Conservation (phyloP, 2,113 vertebrate species). For the Petrocephalus zakoni region DNA sequence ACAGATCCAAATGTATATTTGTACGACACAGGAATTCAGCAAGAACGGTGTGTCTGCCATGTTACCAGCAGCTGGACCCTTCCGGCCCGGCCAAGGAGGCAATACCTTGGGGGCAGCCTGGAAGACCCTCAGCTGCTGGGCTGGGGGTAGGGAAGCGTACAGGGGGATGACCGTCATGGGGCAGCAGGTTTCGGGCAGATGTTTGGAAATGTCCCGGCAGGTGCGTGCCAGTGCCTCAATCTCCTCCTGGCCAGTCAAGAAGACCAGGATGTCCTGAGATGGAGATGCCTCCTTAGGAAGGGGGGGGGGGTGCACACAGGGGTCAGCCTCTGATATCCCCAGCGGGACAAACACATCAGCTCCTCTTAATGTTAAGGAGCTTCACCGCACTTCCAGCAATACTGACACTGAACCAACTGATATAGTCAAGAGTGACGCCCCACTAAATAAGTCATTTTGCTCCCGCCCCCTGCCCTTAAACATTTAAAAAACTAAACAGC, state of each 20-base stretch:
- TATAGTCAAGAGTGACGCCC: neutral
- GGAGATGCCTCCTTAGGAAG: slow-evolving; percentile 73
- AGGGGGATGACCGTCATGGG: slow-evolving; percentile 78
- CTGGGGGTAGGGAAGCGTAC: slow-evolving; percentile 85
- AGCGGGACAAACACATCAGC: neutral
- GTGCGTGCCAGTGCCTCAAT: slow-evolving; percentile 92
- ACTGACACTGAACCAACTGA: neutral
- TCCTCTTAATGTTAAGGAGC: neutral
- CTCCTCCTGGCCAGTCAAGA: slow-evolving; percentile 96
- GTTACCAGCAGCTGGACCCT: neutral
- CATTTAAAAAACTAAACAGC: neutral
- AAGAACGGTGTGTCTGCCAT: neutral
- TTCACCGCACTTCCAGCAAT: neutral
- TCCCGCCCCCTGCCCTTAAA: neutral
- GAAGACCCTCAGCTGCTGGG: slow-evolving; percentile 86
- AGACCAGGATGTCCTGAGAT: slow-evolving; percentile 87
- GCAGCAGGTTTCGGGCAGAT: slow-evolving; percentile 75
- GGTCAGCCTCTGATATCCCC: neutral
- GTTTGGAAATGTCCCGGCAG: slow-evolving; percentile 82
- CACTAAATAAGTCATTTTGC: neutral
- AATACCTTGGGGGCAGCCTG: slow-evolving; percentile 78
- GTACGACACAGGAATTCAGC: neutral
- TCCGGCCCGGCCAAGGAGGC: neutral
- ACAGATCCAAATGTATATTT: neutral
- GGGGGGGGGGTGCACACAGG: slow-evolving; percentile 6